Evolutionary conservation across 2,797 vertebrate genomes (phyloP).

Genomic region (Acrossocheilus wenchowensis): DNA sequence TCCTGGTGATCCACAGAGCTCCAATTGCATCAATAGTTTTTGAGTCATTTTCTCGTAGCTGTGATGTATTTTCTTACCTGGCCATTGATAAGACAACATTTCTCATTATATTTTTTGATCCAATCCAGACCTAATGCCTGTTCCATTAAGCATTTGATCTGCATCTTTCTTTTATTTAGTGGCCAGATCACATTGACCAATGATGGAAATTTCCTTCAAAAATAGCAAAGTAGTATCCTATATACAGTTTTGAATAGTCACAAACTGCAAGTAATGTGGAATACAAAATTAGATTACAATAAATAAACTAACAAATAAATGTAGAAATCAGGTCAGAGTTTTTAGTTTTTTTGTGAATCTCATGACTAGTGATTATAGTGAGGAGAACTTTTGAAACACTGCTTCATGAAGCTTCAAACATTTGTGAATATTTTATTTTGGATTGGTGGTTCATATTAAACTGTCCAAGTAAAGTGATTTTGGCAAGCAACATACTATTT

Average conservation of each 20-base stretch:
- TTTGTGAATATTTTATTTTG: neutral
- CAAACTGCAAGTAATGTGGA: neutral
- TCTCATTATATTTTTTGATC: neutral
- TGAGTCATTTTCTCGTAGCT: constrained; percentile 7
- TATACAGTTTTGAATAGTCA: neutral
- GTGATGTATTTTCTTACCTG: neutral
- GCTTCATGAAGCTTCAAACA: neutral
- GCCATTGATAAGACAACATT: constrained; percentile 4
- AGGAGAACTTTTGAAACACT: neutral
- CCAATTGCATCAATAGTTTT: constrained; percentile 14
- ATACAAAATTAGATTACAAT: neutral
- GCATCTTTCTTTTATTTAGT: constrained; percentile 1
- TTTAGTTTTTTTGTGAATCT: too few species aligned
- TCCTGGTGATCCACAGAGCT: constrained; percentile 19
- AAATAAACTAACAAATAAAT: too few species aligned
- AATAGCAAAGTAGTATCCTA: neutral
- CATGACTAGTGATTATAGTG: neutral
- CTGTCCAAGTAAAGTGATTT: neutral
- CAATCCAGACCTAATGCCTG: neutral
- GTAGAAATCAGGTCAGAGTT: too few species aligned
- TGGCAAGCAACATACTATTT: neutral
- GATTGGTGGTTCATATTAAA: neutral
- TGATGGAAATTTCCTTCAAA: neutral
- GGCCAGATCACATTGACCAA: neutral
- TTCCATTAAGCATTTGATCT: neutral